Conservation (phyloP, 2,797 vertebrate species). For the Sphaeramia orbicularis region DNA sequence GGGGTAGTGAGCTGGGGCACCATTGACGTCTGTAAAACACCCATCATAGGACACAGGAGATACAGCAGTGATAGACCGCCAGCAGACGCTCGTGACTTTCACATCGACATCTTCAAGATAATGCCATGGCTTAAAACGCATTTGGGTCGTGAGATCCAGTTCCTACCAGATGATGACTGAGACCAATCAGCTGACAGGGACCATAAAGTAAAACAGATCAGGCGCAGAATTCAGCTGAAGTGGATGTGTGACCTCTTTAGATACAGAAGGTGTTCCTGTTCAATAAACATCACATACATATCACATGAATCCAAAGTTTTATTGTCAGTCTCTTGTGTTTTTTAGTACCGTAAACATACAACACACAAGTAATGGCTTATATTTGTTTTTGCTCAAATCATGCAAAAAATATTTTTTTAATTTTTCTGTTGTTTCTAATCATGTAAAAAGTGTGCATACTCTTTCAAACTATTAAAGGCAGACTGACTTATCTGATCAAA, state of each 20-base stretch:
- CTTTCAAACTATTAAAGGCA: too few relatives aligned
- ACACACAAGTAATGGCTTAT: too few relatives aligned
- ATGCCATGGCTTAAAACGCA: constrained; percentile 79
- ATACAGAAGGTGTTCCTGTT: too few relatives aligned
- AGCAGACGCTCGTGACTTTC: constrained; percentile 80
- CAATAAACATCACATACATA: too few relatives aligned
- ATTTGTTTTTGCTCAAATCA: too few relatives aligned
- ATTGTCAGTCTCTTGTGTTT: not conserved
- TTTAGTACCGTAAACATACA: not conserved
- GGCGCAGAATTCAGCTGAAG: too few relatives aligned
- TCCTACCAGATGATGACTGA: constrained; percentile 64
- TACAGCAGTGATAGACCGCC: not conserved
- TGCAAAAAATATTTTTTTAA: too few relatives aligned
- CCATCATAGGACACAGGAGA: fast-evolving
- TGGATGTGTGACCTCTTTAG: too few relatives aligned
- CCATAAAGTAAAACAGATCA: too few relatives aligned
- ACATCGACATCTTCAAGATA: constrained; percentile 82
- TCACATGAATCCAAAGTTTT: not conserved
- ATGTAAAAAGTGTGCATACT: too few relatives aligned
- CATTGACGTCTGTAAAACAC: constrained; percentile 24
- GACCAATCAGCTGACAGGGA: not conserved
- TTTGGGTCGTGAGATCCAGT: constrained; percentile 71
- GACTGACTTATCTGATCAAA: too few relatives aligned
- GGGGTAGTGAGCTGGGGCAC: constrained; percentile 85
- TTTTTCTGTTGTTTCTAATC: too few relatives aligned